These are phyloP conservation scores for Tyrannus savana DNA, from an alignment of 2,113 vertebrate genomes.

Conservation along the genomic window DNA sequence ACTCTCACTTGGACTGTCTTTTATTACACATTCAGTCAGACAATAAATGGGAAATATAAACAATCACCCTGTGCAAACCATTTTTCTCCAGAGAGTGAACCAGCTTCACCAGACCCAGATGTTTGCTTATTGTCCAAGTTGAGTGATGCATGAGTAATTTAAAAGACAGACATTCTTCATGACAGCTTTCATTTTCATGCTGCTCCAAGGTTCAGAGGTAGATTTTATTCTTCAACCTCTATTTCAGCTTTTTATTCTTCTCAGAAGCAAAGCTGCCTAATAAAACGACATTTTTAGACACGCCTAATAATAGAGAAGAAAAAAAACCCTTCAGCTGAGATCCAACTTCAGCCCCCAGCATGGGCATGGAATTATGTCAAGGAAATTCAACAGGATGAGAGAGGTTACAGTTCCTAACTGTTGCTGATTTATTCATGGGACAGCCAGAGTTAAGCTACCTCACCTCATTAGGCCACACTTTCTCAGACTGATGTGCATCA, in stretches of 20 bases:
- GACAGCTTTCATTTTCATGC: conserved; percentile 7
- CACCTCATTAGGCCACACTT: background rate
- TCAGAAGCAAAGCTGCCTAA: background rate
- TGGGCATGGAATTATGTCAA: background rate
- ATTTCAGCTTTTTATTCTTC: conserved; percentile 15
- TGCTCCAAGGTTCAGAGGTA: background rate
- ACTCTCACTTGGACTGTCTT: conserved; percentile 2
- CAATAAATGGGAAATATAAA: conserved; percentile 30
- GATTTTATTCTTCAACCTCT: conserved; percentile 2
- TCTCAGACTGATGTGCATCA: background rate
- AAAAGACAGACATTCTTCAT: background rate
- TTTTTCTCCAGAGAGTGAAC: conserved; percentile 21
- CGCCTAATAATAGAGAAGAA: background rate
- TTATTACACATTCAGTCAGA: conserved; percentile 9
- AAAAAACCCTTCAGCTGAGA: background rate
- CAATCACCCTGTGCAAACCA: background rate
- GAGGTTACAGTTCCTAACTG: background rate
- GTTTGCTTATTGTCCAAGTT: conserved; percentile 4
- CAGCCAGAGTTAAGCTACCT: background rate
- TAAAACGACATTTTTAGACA: background rate
- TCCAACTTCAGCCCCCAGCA: background rate
- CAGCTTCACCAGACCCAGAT: background rate
- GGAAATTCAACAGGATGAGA: background rate
- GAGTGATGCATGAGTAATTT: conserved; percentile 22
- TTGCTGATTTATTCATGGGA: background rate